These are phyloP conservation scores for Microchrysa polita DNA, from an alignment of 2,888 invertebrate species.

Conservation along the genomic window DNA sequence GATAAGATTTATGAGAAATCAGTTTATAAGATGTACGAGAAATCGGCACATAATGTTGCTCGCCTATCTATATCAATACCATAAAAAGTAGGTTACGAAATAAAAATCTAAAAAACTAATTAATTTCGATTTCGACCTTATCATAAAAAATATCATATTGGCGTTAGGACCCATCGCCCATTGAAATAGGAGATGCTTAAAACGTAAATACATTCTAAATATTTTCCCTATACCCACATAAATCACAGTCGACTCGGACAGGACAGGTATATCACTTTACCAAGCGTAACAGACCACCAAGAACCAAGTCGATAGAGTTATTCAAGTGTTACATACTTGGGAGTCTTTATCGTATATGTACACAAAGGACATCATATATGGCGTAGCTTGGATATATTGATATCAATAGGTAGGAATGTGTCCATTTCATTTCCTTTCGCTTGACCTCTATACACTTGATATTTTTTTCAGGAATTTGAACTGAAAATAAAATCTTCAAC, in stretches of 20 bases:
- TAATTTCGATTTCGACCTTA: slow-evolving; percentile 8
- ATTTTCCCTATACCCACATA: slow-evolving; percentile 18
- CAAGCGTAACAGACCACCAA: slow-evolving; percentile 35
- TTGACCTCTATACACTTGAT: slow-evolving; percentile 35
- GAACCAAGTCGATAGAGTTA: slow-evolving; percentile 36
- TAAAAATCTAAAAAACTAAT: too few relatives aligned
- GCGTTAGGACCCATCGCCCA: slow-evolving; percentile 20
- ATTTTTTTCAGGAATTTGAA: slow-evolving; percentile 29
- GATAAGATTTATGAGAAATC: too few relatives aligned
- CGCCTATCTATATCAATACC: too few relatives aligned
- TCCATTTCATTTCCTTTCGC: slow-evolving; percentile 33
- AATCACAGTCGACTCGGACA: slow-evolving; percentile 32
- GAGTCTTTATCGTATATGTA: too few relatives aligned
- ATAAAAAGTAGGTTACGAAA: too few relatives aligned
- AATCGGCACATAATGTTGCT: too few relatives aligned
- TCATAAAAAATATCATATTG: slow-evolving; percentile 3
- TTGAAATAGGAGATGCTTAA: slow-evolving; percentile 25
- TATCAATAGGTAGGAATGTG: neutral
- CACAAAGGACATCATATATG: too few relatives aligned
- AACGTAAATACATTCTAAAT: slow-evolving; percentile 13
- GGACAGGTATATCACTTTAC: slow-evolving; percentile 42
- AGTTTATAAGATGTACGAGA: too few relatives aligned
- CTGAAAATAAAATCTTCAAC: neutral
- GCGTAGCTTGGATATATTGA: too few relatives aligned
- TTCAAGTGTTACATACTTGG: neutral